A percentile compares a stretch with the other conserved stretches of the same genome.
These are phyloP conservation scores for Hecatera dysodea DNA, from an alignment of 2,888 invertebrate species.

Conservation along the genomic window DNA sequence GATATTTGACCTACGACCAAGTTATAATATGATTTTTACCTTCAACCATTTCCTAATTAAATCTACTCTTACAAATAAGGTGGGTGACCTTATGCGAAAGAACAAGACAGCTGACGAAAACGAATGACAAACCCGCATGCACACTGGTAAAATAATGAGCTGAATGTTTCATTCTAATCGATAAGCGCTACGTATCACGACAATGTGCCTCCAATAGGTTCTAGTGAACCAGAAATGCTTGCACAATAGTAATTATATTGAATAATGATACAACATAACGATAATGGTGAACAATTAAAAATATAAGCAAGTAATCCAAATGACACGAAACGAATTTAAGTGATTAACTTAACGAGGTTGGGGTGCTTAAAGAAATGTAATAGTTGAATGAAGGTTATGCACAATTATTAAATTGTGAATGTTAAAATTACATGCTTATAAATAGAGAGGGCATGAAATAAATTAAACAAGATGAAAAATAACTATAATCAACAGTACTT, in stretches of 20 bases:
- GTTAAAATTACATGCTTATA: slow-evolving; percentile 14
- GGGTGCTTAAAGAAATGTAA: slow-evolving; percentile 26
- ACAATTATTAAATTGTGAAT: neutral
- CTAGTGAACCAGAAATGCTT: slow-evolving; percentile 66
- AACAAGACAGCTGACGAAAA: slow-evolving; percentile 57
- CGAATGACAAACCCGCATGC: slow-evolving; percentile 60
- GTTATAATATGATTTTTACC: neutral
- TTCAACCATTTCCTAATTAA: slow-evolving; percentile 37
- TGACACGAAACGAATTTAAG: slow-evolving; percentile 47
- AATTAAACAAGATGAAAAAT: neutral
- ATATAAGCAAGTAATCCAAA: slow-evolving; percentile 52
- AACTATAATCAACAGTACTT: neutral
- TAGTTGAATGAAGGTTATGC: slow-evolving; percentile 2
- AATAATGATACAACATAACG: slow-evolving; percentile 52
- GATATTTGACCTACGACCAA: slow-evolving; percentile 32
- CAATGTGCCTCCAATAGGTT: slow-evolving; percentile 72
- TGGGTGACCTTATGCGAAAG: slow-evolving; percentile 48
- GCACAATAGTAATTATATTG: slow-evolving; percentile 72
- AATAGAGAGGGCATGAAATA: neutral
- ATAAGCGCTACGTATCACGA: slow-evolving; percentile 74
- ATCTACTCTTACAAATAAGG: slow-evolving; percentile 41
- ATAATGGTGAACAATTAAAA: slow-evolving; percentile 61
- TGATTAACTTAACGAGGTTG: slow-evolving; percentile 43
- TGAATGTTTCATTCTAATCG: slow-evolving; percentile 65
- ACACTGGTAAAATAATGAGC: slow-evolving; percentile 66